Conservation (phyloP, 2,797 vertebrate genomes). For the Enteromius radiatus region DNA sequence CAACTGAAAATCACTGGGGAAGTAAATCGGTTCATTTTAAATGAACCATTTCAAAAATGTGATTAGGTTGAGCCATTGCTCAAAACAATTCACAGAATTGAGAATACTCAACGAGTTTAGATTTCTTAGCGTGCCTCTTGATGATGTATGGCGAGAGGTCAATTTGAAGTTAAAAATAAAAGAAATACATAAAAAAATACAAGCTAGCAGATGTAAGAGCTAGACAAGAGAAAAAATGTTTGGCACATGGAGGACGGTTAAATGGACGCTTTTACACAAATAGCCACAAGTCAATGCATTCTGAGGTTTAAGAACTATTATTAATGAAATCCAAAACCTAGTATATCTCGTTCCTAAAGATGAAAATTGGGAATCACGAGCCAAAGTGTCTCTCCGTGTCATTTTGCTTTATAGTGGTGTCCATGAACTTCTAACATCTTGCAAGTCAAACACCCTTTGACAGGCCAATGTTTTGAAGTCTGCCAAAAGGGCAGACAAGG, state of each 20-base stretch:
- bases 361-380: not conserved
- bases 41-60: not conserved
- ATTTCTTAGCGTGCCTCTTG: not conserved
- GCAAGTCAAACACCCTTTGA: conserved; percentile 37
- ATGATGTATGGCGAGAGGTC: not conserved
- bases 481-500: conserved; percentile 50
- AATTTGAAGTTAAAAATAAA: not conserved
- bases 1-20: not conserved
- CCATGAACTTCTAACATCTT: conserved; percentile 40
- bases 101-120: not conserved
- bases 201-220: not conserved
- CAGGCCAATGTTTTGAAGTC: conserved; percentile 51
- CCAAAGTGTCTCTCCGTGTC: conserved; percentile 6
- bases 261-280: conserved; percentile 11
- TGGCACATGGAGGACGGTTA: not conserved
- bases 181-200: not conserved
- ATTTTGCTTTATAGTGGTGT: conserved; percentile 20
- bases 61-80: not conserved
- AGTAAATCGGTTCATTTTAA: not conserved
- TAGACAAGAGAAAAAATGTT: not conserved
- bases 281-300: conserved; percentile 24
- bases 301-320: conserved; percentile 12
- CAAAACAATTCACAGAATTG: not conserved
- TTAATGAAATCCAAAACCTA: conserved; percentile 24
- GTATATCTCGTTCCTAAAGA: conserved; percentile 3